phyloP scores from a whole-genome alignment of 2,888 invertebrate genomes.

The Anoplius nigerrimus region DNA sequence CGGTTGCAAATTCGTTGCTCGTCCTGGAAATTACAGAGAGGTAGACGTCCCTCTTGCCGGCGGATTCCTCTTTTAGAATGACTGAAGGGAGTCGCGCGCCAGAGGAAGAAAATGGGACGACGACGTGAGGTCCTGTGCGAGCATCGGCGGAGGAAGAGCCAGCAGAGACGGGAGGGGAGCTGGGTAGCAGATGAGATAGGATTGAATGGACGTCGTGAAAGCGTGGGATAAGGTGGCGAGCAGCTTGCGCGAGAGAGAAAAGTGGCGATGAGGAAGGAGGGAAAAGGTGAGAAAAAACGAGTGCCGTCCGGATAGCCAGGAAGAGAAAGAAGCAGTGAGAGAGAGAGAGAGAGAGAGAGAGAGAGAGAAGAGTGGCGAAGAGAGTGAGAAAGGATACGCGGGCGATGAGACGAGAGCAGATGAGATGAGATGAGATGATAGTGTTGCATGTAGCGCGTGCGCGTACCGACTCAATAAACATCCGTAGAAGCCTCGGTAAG shows the following conservation, averaged over 20 bases:
- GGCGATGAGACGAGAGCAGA: conserved; percentile 60
- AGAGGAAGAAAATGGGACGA: conserved; percentile 33
- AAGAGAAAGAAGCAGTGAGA: background rate
- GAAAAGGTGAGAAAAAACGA: conserved; percentile 10
- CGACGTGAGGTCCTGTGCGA: conserved; percentile 28
- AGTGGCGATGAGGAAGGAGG: background rate
- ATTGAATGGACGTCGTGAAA: conserved; percentile 56
- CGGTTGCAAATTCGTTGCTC: background rate
- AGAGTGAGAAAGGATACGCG: conserved; percentile 37
- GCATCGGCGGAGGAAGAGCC: conserved; percentile 24
- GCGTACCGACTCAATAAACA: conserved; percentile 73
- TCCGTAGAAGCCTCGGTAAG: conserved; percentile 71
- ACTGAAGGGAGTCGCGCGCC: conserved; percentile 31
- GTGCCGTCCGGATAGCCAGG: conserved; percentile 1
- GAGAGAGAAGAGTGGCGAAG: background rate
- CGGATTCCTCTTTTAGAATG: conserved; percentile 12
- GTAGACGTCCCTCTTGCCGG: background rate
- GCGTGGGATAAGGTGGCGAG: conserved; percentile 41
- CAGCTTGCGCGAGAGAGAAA: conserved; percentile 9
- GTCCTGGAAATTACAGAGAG: too few species aligned
- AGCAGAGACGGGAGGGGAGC: too few species aligned
- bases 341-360: background rate
- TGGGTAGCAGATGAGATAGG: conserved; percentile 52
- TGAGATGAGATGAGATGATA: conserved; percentile 59
- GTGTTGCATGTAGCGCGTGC: conserved; percentile 67